Percentiles rank a stretch among this genome's conserved stretches.
Evolutionary conservation across 2,888 invertebrate genomes (phyloP).

Genomic region (Drosophila austrosaltans): DNA sequence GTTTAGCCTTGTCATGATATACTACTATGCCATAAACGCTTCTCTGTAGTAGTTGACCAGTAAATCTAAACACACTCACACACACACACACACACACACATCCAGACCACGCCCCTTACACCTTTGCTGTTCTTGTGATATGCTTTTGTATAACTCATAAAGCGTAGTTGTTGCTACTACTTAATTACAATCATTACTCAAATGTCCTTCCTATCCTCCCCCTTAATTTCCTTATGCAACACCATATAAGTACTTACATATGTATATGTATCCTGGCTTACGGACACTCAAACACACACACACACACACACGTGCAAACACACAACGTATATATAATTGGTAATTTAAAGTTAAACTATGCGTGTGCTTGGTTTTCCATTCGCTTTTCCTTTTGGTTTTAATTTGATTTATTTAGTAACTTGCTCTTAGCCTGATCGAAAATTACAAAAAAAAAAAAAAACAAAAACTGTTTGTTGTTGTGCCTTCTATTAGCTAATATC

Average conservation of each 20-base stretch:
- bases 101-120: slow-evolving; percentile 44
- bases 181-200: slow-evolving; percentile 78
- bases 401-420: slow-evolving; percentile 25
- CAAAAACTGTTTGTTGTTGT: slow-evolving; percentile 61
- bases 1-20: slow-evolving; percentile 71
- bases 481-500: slow-evolving; percentile 64
- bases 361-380: slow-evolving; percentile 60
- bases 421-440: slow-evolving; percentile 43
- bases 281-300: slow-evolving; percentile 6
- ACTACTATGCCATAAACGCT: slow-evolving; percentile 56
- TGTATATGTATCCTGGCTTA: slow-evolving; percentile 8
- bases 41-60: slow-evolving; percentile 55
- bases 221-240: slow-evolving; percentile 4
- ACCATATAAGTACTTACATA: slow-evolving; percentile 10
- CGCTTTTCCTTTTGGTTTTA: slow-evolving; percentile 28
- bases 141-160: slow-evolving; percentile 68
- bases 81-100: slow-evolving; percentile 33
- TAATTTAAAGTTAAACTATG: slow-evolving; percentile 44
- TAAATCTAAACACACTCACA: slow-evolving; percentile 28
- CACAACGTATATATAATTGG: slow-evolving; percentile 48
- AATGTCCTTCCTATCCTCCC: slow-evolving; percentile 49
- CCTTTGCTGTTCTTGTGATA: slow-evolving; percentile 59
- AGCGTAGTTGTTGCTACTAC: slow-evolving; percentile 71
- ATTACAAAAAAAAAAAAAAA: slow-evolving; percentile 11
- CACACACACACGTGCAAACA: slow-evolving; percentile 29